Evolutionary conservation across 2,888 invertebrate genomes (phyloP), one percentile per base, ranked within the genome.

Genomic region (Strigamia crassipes): DNA sequence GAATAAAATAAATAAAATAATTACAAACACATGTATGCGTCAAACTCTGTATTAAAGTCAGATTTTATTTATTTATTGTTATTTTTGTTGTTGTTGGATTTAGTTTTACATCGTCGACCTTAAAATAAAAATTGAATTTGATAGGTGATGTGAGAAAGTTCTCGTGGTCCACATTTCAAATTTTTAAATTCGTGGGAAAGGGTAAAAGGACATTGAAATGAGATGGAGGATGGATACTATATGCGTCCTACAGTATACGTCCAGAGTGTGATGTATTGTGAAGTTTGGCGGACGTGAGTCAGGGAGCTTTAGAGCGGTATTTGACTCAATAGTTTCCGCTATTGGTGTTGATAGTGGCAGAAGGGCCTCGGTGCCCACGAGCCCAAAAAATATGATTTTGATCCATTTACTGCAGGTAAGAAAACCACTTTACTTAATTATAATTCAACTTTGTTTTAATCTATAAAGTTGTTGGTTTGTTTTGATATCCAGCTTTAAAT

Each of bases 181-280:
- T 51, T 51, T 51, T 51, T 51, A 66, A 66, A 23, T 66, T 23
- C 66, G 66, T 66, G 66, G 66, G 66, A 66, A 66, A 66, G 66
- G 66, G 66, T 66, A 31, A 66, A 66, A 27, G 23, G 66, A 66
- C 66, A 15, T 15, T 61, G 27, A 66, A 66, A 66, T 66, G 23
- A 27, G 66, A 66, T 13, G 66, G 66, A 66, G 23, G 21, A 56
- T 10, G 66, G 51, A 51, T 51, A 51, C 51, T n/a, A n/a, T n/a
- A 51, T 18, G 34, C 34, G 51, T 51, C 51, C 51, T 51, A 46
- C 10, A 46, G 5, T 61, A 13, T 12, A 66, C 15, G 66, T 66
- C 66, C 66, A 66, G 66, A 27, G 12, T 27, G 1, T 31, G 12
- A 27, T 15, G 66, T 13, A 31, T 66, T 66, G 66, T 51, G 66